Evolutionary conservation across 2,797 vertebrate species (phyloP), one percentile per base, ranked within the genome.

Genomic region (Aplochiton taeniatus): DNA sequence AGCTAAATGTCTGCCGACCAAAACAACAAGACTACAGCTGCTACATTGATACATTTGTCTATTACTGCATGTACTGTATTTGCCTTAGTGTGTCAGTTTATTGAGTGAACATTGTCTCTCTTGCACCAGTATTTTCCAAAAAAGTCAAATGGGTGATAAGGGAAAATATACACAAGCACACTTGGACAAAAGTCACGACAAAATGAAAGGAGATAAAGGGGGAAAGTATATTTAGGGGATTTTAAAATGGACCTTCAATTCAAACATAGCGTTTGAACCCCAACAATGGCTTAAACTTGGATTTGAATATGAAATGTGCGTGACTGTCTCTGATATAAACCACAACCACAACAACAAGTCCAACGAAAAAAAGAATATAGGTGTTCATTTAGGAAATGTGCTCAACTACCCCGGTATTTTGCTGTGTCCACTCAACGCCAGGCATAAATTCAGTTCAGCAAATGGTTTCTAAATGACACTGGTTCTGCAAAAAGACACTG

Each of bases 401-500:
- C 82, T 88, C 82, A 85, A 88, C 85, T 86, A 89, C 86, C 88
- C 82, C 65, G 48, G 70, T 75, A 76, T 84, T 84, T 85, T 87
- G 81, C 78, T 89, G 86, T 79, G 74, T 89, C 86, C 88, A 76
- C 79, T 87, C 85, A 89, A 82, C 66, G 75, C 58, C 88, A 90
- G 80, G 76, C 77, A 85, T 84, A 84, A 81, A 90, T 78, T 87
- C 83, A 87, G 82, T 83, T 88, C 85, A 89, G 86, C 80, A 88
- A 89, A 90, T 85, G 85, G 87, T 87, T 89, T 90, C 83, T 90
- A 88, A 85, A 89, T 89, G 83, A 90, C 78, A 84, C 88, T 87
- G 85, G 87, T 87, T 90, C 87, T 89, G 84, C 77, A 85, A 90
- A 88, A 88, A 90, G 85, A 87, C 85, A 89, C 77, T 75, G 77